Evolutionary conservation across 30 jellyfish, hydroid and myxozoan species (phyloP).

Genomic region (Pelagia noctiluca): DNA sequence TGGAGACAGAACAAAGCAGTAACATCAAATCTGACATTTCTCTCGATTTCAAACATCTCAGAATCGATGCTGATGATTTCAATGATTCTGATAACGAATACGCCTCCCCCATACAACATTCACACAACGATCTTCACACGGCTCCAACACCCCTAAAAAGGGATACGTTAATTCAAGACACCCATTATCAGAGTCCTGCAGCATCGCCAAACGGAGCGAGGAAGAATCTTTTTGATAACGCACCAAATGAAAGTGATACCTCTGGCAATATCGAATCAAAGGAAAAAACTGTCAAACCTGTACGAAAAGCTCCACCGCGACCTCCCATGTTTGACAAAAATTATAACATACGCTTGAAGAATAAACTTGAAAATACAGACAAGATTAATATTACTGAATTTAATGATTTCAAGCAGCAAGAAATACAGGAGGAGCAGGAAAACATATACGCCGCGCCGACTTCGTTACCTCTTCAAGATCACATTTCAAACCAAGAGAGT

Average conservation of each 20-base stretch:
- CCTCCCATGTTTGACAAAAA: slow-evolving; percentile 54
- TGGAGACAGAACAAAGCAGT: not conserved
- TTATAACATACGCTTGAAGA: slow-evolving; percentile 1
- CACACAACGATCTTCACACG: slow-evolving; percentile 2
- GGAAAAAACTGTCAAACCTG: slow-evolving; percentile 16
- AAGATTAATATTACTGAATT: not conserved
- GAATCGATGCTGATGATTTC: slow-evolving; percentile 63
- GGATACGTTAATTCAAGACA: slow-evolving; percentile 5
- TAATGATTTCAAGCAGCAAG: not conserved
- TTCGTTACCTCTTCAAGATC: not conserved
- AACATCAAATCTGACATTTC: not conserved
- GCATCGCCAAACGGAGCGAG: slow-evolving; percentile 49
- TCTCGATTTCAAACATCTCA: slow-evolving; percentile 32
- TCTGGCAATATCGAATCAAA: slow-evolving; percentile 1
- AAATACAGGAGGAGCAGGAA: not conserved
- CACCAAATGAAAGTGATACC: not conserved
- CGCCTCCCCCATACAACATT: slow-evolving; percentile 32
- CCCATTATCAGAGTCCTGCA: slow-evolving; percentile 27
- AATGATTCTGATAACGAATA: slow-evolving; percentile 1
- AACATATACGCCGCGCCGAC: slow-evolving; percentile 56
- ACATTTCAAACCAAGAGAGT: slow-evolving; percentile 10
- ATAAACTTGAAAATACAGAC: not conserved
- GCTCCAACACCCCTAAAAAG: not conserved
- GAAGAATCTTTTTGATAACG: slow-evolving; percentile 31
- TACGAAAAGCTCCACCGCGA: slow-evolving; percentile 66